phyloP scores from a whole-genome alignment of 2,888 invertebrate genomes.

The Koerneria pararmatus region DNA sequence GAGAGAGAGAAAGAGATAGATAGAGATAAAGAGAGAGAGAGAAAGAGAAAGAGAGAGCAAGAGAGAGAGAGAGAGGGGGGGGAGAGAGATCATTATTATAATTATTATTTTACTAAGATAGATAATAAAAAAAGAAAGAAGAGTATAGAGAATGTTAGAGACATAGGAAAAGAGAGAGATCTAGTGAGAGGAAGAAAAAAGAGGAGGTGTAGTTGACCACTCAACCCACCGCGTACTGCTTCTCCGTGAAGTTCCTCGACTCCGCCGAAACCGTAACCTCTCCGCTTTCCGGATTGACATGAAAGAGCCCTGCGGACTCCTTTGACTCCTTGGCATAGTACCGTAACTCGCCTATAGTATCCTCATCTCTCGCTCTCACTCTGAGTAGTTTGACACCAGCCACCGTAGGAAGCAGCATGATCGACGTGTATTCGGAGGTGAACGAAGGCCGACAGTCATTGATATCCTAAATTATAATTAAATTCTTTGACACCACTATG shows the following conservation, averaged over 20 bases:
- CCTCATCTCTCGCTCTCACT: slow-evolving; percentile 59
- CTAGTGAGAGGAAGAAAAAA: too few relatives aligned
- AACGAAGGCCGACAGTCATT: slow-evolving; percentile 29
- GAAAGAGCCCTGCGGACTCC: slow-evolving; percentile 1
- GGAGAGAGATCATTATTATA: too few relatives aligned
- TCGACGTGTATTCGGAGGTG: neutral
- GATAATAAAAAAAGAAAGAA: too few relatives aligned
- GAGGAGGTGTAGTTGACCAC: too few relatives aligned
- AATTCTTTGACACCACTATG: too few relatives aligned
- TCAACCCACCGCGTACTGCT: slow-evolving; percentile 22
- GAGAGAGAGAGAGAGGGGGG: too few relatives aligned
- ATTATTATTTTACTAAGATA: too few relatives aligned
- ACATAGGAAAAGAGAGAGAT: too few relatives aligned
- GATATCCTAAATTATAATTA: slow-evolving; percentile 22
- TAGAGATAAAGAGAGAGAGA: too few relatives aligned
- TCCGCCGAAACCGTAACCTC: slow-evolving; percentile 62
- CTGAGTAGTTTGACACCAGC: slow-evolving; percentile 55
- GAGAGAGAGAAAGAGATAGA: too few relatives aligned
- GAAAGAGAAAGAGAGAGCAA: too few relatives aligned
- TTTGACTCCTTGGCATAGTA: slow-evolving; percentile 27
- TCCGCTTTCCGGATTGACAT: slow-evolving; percentile 76
- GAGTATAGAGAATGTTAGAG: too few relatives aligned
- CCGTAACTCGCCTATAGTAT: slow-evolving; percentile 49
- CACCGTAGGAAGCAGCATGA: slow-evolving; percentile 23
- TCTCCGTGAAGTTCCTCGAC: slow-evolving; percentile 20